Percentiles rank a stretch among this genome's conserved stretches.
Evolutionary conservation across 2,888 invertebrate genomes (phyloP).

Genomic region (Flabesymbios commensalis): DNA sequence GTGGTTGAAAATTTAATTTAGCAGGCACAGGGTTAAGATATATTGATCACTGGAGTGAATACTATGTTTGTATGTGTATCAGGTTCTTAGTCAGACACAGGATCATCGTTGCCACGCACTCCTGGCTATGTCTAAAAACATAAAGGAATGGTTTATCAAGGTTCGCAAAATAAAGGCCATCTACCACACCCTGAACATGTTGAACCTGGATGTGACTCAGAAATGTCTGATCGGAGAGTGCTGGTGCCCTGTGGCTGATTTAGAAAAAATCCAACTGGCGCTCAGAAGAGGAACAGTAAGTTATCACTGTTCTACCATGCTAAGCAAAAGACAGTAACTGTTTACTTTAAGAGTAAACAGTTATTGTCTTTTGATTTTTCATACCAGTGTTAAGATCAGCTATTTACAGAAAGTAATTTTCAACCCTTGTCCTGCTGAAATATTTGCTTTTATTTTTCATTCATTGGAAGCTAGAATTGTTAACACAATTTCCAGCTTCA

Average conservation of each 20-base stretch:
- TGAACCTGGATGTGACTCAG: conserved; percentile 99
- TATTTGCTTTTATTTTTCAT: too few species aligned
- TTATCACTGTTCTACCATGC: neutral
- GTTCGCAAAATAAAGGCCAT: conserved; percentile 99
- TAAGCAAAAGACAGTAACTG: too few species aligned
- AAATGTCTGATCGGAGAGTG: conserved; percentile 99
- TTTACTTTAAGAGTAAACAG: too few species aligned
- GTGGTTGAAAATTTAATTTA: too few species aligned
- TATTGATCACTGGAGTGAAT: neutral
- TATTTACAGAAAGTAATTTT: too few species aligned
- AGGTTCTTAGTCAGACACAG: conserved; percentile 58
- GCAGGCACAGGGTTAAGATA: neutral
- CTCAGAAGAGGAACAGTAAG: conserved; percentile 89
- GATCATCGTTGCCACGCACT: conserved; percentile 96
- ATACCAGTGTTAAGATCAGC: too few species aligned
- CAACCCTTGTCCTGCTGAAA: too few species aligned
- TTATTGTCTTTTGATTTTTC: too few species aligned
- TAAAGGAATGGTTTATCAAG: conserved; percentile 89
- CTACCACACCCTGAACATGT: conserved; percentile 96
- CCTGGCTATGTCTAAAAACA: conserved; percentile 96
- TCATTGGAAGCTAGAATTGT: too few species aligned
- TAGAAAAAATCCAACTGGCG: conserved; percentile 93
- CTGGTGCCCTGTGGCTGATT: conserved; percentile 91
- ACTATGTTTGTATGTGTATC: too few species aligned
- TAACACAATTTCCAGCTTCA: too few species aligned